Percentiles rank a stretch among this genome's conserved stretches.
phyloP scores from a whole-genome alignment of 2,888 invertebrate species.

The Tuta absoluta region DNA sequence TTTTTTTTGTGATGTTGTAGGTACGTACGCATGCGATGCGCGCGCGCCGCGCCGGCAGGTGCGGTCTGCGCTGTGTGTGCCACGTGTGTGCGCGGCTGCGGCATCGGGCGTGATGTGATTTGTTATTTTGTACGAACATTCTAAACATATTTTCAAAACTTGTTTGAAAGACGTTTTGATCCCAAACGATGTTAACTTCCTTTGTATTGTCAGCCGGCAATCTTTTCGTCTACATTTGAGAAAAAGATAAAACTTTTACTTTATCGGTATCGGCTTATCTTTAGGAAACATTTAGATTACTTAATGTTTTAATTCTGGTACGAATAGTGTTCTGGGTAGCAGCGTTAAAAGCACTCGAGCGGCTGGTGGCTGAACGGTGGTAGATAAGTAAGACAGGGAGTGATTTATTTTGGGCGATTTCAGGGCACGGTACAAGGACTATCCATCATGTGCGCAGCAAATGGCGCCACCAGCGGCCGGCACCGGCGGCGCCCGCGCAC shows the following conservation, averaged over 20 bases:
- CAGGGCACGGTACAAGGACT: slow-evolving; percentile 51
- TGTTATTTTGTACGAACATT: slow-evolving; percentile 38
- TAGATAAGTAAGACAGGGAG: slow-evolving; percentile 57
- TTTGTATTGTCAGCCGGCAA: slow-evolving; percentile 4
- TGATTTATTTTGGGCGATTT: slow-evolving; percentile 64
- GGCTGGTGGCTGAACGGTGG: slow-evolving; percentile 41
- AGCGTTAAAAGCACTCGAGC: slow-evolving; percentile 53
- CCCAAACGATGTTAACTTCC: slow-evolving; percentile 24
- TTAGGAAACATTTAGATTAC: slow-evolving; percentile 13
- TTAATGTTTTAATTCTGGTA: slow-evolving; percentile 29
- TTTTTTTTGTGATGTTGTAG: slow-evolving; percentile 41
- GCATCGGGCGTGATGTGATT: slow-evolving; percentile 49
- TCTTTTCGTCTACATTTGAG: background rate
- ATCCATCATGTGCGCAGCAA: slow-evolving; percentile 73
- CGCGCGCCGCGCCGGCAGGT: slow-evolving; percentile 32
- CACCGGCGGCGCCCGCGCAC: slow-evolving; percentile 57
- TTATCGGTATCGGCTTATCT: slow-evolving; percentile 15
- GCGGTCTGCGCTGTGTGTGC: slow-evolving; percentile 26
- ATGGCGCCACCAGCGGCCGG: slow-evolving; percentile 64
- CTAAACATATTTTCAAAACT: slow-evolving; percentile 29
- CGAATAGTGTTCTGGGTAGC: slow-evolving; percentile 30
- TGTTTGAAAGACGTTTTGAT: slow-evolving; percentile 30
- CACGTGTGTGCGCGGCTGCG: slow-evolving; percentile 28
- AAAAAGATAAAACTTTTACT: slow-evolving; percentile 5
- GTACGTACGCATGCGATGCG: slow-evolving; percentile 23